These are phyloP conservation scores for Phrynosoma platyrhinos DNA, from an alignment of 2,113 vertebrate genomes.

Conservation along the genomic window DNA sequence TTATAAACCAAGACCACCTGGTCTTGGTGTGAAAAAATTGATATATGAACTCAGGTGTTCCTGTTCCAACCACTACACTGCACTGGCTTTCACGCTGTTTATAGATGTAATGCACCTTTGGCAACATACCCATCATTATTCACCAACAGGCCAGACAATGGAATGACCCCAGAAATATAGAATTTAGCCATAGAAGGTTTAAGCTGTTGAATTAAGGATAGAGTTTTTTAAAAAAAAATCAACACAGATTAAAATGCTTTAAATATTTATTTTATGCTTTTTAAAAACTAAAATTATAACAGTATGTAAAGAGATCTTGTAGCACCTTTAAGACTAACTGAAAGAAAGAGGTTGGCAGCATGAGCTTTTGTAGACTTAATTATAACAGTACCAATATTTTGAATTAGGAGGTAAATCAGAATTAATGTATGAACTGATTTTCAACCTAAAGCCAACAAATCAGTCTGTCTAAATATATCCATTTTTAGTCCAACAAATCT, in stretches of 20 bases:
- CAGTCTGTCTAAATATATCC: not conserved
- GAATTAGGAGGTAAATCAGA: not conserved
- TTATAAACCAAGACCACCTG: too few species aligned
- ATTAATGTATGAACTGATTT: not conserved
- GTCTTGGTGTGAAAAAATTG: too few species aligned
- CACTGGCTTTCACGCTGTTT: not conserved
- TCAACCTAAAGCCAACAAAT: not conserved
- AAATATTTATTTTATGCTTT: not conserved
- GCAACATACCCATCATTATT: not conserved
- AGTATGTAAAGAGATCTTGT: too few species aligned
- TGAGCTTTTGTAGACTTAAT: not conserved
- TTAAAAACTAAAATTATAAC: not conserved
- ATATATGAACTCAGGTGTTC: too few species aligned
- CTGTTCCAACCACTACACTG: too few species aligned
- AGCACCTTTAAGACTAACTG: too few species aligned
- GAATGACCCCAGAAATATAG: not conserved
- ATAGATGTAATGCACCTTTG: not conserved
- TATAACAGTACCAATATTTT: not conserved
- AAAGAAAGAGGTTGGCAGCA: too few species aligned
- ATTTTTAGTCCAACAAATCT: not conserved
- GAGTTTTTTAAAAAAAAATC: not conserved
- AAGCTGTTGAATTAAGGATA: not conserved
- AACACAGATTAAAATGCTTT: not conserved
- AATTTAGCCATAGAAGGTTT: not conserved
- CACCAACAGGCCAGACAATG: not conserved